A percentile compares a stretch with the other conserved stretches of the same genome.
These are phyloP conservation scores for Benthosema pterotum DNA, from an alignment of 2,797 vertebrate genomes.

Conservation along the genomic window DNA sequence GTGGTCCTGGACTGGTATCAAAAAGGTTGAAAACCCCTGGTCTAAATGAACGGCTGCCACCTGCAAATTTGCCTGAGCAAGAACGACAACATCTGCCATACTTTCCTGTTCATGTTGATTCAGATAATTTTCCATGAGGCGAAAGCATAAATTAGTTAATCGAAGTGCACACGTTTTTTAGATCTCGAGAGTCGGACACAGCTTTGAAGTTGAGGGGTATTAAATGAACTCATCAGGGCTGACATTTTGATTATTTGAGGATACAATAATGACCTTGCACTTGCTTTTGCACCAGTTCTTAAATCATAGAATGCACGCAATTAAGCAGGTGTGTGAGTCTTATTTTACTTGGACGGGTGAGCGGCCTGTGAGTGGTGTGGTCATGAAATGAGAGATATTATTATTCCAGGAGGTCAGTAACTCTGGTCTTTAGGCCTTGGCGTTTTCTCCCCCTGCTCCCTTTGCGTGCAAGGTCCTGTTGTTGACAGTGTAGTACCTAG, in stretches of 20 bases:
- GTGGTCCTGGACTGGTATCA: no score
- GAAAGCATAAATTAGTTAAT: neutral
- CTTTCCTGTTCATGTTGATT: neutral
- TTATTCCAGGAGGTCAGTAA: neutral
- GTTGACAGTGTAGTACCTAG: constrained; percentile 23
- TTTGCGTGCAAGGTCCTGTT: constrained; percentile 28
- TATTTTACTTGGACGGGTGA: constrained; percentile 11
- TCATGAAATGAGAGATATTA: constrained; percentile 6
- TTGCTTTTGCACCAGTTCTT: constrained; percentile 1
- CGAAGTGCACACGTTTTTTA: neutral
- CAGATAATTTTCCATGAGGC: neutral
- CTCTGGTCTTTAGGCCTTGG: constrained; percentile 4
- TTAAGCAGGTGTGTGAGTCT: no score
- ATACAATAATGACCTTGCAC: constrained; percentile 9
- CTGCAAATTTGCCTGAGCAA: neutral
- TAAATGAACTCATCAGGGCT: constrained; percentile 18
- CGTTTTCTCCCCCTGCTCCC: neutral
- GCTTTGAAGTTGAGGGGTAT: neutral
- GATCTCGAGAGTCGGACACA: neutral
- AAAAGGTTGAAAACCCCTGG: no score
- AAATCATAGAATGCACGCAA: neutral
- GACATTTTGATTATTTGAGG: constrained; percentile 12
- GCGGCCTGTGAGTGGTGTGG: constrained; percentile 2
- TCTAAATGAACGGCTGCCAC: neutral
- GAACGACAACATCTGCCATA: neutral